phyloP scores from a whole-genome alignment of 2,888 invertebrate genomes.

The Stenurella melanura region DNA sequence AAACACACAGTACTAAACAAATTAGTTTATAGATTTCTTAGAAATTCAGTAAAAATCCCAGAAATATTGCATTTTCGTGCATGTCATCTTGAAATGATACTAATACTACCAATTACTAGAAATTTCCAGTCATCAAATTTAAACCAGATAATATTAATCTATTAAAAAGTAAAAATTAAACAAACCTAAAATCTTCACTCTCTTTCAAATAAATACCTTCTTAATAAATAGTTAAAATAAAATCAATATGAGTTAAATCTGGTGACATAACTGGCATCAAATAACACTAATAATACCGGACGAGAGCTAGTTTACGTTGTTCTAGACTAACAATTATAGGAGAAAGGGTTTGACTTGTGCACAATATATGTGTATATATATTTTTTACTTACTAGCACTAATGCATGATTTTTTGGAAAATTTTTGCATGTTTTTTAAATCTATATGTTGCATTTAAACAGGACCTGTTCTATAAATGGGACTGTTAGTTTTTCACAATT shows the following conservation, averaged over 20 bases:
- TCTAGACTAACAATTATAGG: constrained; percentile 27
- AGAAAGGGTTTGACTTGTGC: constrained; percentile 34
- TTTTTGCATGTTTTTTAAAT: constrained; percentile 61
- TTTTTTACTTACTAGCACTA: constrained; percentile 38
- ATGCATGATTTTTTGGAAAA: constrained; percentile 64
- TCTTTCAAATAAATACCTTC: constrained; percentile 25
- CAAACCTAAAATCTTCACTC: constrained; percentile 2
- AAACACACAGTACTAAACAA: constrained; percentile 27
- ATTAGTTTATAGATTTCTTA: constrained; percentile 33
- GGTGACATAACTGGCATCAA: constrained; percentile 35
- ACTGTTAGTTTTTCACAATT: constrained; percentile 50
- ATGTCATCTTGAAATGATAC: constrained; percentile 12
- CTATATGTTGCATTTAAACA: constrained; percentile 57
- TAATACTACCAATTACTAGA: neutral
- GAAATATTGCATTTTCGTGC: constrained; percentile 32
- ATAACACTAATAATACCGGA: constrained; percentile 43
- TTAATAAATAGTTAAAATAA: constrained; percentile 1
- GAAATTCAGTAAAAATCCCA: constrained; percentile 28
- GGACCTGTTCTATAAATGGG: constrained; percentile 73
- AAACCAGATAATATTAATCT: neutral
- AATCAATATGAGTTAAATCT: constrained; percentile 34
- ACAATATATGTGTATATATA: constrained; percentile 27
- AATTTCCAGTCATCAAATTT: constrained; percentile 35
- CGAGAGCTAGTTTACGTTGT: constrained; percentile 11
- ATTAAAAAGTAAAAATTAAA: neutral